These are phyloP conservation scores for Collichthys lucidus DNA, from an alignment of 2,113 vertebrate genomes.

Conservation along the genomic window DNA sequence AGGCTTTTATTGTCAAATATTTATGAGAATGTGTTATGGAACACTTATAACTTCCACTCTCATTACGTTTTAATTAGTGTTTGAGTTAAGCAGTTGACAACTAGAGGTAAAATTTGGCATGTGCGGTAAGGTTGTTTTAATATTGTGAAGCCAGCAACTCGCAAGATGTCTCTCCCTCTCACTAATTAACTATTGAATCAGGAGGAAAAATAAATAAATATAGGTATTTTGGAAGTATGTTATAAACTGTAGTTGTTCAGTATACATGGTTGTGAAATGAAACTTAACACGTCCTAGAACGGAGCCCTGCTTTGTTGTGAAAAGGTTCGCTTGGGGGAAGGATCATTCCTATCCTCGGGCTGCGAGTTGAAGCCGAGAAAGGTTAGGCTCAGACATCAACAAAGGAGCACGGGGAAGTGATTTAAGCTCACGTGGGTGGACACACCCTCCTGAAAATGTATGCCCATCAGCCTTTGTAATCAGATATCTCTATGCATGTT, in stretches of 20 bases:
- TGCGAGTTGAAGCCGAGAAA: conserved; percentile 3
- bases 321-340: background rate
- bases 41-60: too few species aligned
- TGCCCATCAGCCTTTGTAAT: conserved; percentile 41
- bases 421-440: conserved; percentile 25
- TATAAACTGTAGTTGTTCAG: background rate
- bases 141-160: background rate
- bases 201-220: background rate
- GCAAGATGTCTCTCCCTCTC: background rate
- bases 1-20: too few species aligned
- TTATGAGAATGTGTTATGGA: too few species aligned
- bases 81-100: too few species aligned
- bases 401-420: background rate
- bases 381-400: conserved; percentile 31
- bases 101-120: too few species aligned
- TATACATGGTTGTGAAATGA: background rate
- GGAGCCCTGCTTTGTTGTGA: background rate
- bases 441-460: conserved; percentile 41
- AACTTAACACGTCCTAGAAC: too few species aligned
- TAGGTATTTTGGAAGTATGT: background rate
- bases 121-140: background rate
- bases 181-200: background rate
- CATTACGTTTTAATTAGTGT: too few species aligned
- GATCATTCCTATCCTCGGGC: conserved; percentile 24
- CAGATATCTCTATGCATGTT: conserved; percentile 14